Percentiles rank a stretch among this genome's conserved stretches.
These are phyloP conservation scores for Seriola aureovittata DNA, from an alignment of 2,113 vertebrate genomes.

Conservation along the genomic window DNA sequence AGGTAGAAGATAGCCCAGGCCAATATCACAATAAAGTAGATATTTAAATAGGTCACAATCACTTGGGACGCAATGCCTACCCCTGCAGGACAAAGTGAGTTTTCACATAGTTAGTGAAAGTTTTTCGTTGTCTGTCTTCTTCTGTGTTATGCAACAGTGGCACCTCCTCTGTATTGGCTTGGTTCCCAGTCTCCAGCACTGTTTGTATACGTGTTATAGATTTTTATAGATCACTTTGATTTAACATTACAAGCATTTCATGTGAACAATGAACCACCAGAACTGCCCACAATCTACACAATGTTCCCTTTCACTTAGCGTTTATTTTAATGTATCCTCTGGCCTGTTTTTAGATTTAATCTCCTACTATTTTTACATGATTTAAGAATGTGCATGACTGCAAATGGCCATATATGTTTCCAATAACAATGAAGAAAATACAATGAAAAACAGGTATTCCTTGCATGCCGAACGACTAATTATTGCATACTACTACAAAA, in stretches of 20 bases:
- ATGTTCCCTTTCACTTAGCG: background rate
- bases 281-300: background rate
- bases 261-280: background rate
- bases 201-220: background rate
- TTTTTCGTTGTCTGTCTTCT: background rate
- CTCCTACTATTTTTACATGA: background rate
- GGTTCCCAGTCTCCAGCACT: background rate
- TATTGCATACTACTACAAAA: background rate
- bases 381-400: background rate
- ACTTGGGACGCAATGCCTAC: conserved; percentile 91
- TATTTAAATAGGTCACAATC: conserved; percentile 89
- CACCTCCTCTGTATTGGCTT: background rate
- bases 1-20: conserved; percentile 94
- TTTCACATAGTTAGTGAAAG: background rate
- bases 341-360: background rate
- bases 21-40: conserved; percentile 94
- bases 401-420: background rate
- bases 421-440: background rate
- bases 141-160: background rate
- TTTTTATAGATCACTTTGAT: background rate
- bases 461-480: background rate
- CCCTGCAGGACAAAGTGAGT: conserved; percentile 78
- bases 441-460: conserved; percentile 1
- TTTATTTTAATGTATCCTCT: background rate
- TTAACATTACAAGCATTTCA: background rate